These are phyloP conservation scores for Drosophila quadrilineata DNA, from an alignment of 1,140 invertebrate genomes.

Conservation along the genomic window DNA sequence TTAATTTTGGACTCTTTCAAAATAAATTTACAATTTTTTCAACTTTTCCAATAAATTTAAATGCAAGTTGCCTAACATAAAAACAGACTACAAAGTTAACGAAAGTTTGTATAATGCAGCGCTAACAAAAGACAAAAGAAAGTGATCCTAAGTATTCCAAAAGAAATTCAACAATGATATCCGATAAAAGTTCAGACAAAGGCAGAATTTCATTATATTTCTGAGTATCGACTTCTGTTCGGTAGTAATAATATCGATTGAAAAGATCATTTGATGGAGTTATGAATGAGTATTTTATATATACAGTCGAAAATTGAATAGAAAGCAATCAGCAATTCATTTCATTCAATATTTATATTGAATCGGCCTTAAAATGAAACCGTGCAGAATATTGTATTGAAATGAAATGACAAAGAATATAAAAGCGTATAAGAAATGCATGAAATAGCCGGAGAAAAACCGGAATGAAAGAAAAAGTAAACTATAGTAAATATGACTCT, in stretches of 20 bases:
- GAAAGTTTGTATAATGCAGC: too few species aligned
- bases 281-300: neutral
- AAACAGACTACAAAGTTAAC: too few species aligned
- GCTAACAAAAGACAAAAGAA: too few species aligned
- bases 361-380: neutral
- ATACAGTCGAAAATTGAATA: neutral
- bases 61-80: too few species aligned
- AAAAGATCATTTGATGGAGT: neutral
- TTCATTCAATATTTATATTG: too few species aligned
- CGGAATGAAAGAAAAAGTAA: constrained; percentile 8
- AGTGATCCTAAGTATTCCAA: too few species aligned
- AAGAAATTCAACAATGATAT: neutral
- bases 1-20: too few species aligned
- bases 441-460: neutral
- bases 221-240: neutral
- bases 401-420: too few species aligned
- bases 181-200: neutral
- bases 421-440: too few species aligned
- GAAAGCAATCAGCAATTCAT: constrained; percentile 8
- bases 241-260: neutral
- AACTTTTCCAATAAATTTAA: too few species aligned
- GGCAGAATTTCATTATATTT: neutral
- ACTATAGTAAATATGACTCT: too few species aligned
- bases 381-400: neutral
- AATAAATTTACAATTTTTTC: too few species aligned